phyloP scores from a whole-genome alignment of 2,113 vertebrate species.

The Grammatotria lemairii region DNA sequence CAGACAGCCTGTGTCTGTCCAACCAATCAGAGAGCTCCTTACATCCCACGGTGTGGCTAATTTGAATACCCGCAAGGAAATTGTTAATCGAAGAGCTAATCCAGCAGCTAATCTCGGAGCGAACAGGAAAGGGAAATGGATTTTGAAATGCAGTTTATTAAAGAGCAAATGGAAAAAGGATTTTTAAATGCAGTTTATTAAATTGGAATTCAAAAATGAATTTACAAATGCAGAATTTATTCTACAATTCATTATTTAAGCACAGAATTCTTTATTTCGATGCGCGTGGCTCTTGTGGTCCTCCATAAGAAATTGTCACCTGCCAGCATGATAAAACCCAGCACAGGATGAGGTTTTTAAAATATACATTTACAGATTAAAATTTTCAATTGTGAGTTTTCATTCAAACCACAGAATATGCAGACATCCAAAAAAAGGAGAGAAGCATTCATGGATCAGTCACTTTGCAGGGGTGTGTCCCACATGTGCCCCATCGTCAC shows the following conservation, averaged over 20 bases:
- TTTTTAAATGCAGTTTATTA: neutral
- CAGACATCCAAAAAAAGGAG: neutral
- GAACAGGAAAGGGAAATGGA: neutral
- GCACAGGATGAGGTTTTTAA: neutral
- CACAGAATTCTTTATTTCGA: neutral
- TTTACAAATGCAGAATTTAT: neutral
- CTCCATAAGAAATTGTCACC: neutral
- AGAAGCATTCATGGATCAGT: neutral
- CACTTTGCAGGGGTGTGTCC: neutral
- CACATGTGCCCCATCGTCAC: neutral
- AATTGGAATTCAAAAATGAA: neutral
- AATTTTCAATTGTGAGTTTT: neutral
- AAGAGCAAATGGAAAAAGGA: fast-evolving
- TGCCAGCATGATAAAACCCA: neutral
- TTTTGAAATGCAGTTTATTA: neutral
- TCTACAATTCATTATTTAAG: neutral
- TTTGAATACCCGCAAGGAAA: no score
- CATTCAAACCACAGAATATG: neutral
- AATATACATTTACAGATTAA: neutral
- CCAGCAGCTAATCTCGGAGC: no score
- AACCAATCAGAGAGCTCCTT: no score
- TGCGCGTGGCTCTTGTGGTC: neutral
- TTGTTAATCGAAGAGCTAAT: no score
- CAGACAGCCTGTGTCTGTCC: no score
- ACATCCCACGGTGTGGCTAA: no score